Base-by-base conservation (phyloP, 2,113 vertebrate species). In the Sorex fumeus region DNA sequence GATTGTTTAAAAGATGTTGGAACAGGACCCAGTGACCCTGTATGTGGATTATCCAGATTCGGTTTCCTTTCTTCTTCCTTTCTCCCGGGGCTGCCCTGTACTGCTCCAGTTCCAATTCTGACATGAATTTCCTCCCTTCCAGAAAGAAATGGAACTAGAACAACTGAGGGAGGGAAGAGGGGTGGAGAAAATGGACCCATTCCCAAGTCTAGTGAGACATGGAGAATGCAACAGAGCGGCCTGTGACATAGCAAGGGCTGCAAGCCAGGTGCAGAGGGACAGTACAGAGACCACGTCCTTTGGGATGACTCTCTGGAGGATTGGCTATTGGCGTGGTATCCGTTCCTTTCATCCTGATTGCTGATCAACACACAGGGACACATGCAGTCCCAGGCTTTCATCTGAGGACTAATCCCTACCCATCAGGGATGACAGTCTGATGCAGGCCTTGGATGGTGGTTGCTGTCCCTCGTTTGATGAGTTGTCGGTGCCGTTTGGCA, bases 341-440 rank as follows among this genome's bases (percentile, higher is more conserved):
- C 4, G 57, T 60, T 60, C 57, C n/a, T 2, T 88, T 93, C 89
- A 70, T 90, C 86, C 32, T 6, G 4, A 40, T 47, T 43, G 13
- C 23, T 50, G 47, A 50, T 50, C 40, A 7, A 40, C 10, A 90
- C 32, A 60, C 25, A 25, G 28, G 78, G 43, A 81, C 62, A 19
- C 76, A n/a, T 11, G 57, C 34, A 66, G 16, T 60, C 62, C 57
- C 40, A 28, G 88, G 70, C 79, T 36, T 36, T 78, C 76, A 40
- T 93, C 85, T 69, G 84, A 90, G 74, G 64, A 57, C 82, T 70
- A 36, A 36, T 81, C 45, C 78, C 74, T 81, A 30, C 36, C 69
- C 21, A 84, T 57, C 74, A 36, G 76, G 74, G 50, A 78, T 45
- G 75, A 67, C 79, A 66, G 0, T 80, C 30, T 30, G 36, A 50